phyloP scores from a whole-genome alignment of 2,113 vertebrate genomes.

The Porphyrio hochstetteri region DNA sequence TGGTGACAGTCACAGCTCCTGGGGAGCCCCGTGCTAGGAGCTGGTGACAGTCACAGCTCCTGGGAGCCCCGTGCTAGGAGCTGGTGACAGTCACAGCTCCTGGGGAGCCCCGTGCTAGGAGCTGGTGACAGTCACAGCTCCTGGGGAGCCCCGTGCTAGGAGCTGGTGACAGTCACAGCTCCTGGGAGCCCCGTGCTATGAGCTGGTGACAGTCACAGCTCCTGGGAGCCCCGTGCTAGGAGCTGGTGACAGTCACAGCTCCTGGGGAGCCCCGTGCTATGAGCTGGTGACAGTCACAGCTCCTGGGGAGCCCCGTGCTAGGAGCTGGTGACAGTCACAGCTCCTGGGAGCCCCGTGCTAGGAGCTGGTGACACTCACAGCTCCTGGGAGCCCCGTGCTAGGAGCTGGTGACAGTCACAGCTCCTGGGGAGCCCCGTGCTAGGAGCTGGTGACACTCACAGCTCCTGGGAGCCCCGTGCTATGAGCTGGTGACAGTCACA shows the following conservation, averaged over 20 bases:
- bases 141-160: rapidly evolving
- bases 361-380: neutral
- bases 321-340: neutral
- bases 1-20: neutral
- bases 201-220: neutral
- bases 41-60: neutral
- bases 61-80: rapidly evolving
- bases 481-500: too few relatives aligned
- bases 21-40: rapidly evolving
- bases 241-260: neutral
- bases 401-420: neutral
- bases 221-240: rapidly evolving
- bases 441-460: too few relatives aligned
- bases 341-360: neutral
- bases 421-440: neutral
- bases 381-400: neutral
- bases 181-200: rapidly evolving
- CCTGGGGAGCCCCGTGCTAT: rapidly evolving
- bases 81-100: neutral
- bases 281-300: neutral
- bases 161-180: neutral
- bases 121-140: neutral
- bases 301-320: neutral
- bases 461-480: neutral
- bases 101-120: rapidly evolving